Percentiles rank a stretch among this genome's conserved stretches.
Evolutionary conservation across 2,888 invertebrate genomes (phyloP).

Genomic region (Amiota minor): DNA sequence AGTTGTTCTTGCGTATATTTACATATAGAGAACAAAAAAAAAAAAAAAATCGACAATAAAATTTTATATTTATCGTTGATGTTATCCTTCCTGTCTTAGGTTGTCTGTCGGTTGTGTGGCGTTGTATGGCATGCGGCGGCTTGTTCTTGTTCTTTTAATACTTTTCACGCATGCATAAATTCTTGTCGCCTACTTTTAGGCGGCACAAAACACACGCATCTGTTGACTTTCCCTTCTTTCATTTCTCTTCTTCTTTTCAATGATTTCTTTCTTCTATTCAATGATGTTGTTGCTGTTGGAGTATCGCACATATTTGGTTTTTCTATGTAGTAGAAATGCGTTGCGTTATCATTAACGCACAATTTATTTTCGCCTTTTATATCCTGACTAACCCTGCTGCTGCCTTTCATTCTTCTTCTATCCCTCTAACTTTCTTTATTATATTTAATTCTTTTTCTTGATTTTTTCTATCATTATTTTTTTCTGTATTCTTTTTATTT

Average conservation of each 20-base stretch:
- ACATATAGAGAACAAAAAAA: slow-evolving; percentile 59
- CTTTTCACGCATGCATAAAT: slow-evolving; percentile 54
- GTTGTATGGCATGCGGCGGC: neutral
- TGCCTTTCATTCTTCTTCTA: neutral
- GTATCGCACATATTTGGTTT: slow-evolving; percentile 58
- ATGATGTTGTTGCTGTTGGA: no score
- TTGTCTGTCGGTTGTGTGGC: neutral
- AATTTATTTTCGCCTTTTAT: slow-evolving; percentile 67
- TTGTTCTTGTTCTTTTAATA: neutral
- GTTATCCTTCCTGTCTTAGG: slow-evolving; percentile 56
- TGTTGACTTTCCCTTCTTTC: no score
- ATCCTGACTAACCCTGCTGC: neutral
- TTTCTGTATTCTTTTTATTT: neutral
- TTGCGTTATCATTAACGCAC: slow-evolving; percentile 69
- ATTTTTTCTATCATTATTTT: neutral
- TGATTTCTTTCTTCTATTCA: no score
- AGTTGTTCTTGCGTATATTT: slow-evolving; percentile 29
- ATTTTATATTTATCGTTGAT: slow-evolving; percentile 68
- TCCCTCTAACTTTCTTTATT: neutral
- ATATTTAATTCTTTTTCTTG: slow-evolving; percentile 5
- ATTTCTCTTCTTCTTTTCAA: no score
- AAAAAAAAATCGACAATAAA: slow-evolving; percentile 53
- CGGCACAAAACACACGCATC: slow-evolving; percentile 1
- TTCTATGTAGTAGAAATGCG: slow-evolving; percentile 63
- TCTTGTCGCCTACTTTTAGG: slow-evolving; percentile 48